These are phyloP conservation scores for Ericerus pela DNA, from an alignment of 1,140 invertebrate species.

Conservation along the genomic window DNA sequence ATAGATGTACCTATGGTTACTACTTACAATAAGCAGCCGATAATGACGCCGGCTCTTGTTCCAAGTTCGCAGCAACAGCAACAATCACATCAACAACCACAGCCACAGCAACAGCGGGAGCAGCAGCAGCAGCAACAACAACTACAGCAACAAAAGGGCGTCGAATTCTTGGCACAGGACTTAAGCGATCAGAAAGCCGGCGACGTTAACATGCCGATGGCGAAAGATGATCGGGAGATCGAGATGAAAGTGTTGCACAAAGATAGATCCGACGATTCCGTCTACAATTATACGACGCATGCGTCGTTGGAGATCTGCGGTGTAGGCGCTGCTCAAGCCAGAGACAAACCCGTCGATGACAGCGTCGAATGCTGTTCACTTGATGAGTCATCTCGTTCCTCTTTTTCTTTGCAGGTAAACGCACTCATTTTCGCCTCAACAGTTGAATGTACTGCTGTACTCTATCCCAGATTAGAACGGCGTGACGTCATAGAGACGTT, in stretches of 20 bases:
- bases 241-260: neutral
- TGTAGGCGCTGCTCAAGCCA: neutral
- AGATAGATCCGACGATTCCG: neutral
- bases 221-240: neutral
- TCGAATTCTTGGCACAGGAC: too few species aligned
- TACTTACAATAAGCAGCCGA: conserved; percentile 7
- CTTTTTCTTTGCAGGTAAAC: conserved; percentile 4
- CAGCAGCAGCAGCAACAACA: too few species aligned
- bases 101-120: too few species aligned
- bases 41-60: neutral
- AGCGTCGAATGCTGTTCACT: neutral
- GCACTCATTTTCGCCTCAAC: too few species aligned
- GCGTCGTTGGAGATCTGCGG: neutral
- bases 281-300: conserved; percentile 5
- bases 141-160: too few species aligned
- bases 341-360: neutral
- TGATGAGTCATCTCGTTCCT: neutral
- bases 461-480: too few species aligned
- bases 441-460: too few species aligned
- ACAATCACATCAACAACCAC: neutral
- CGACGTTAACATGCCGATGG: neutral
- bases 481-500: too few species aligned
- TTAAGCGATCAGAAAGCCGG: too few species aligned
- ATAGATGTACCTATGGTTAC: conserved; percentile 10
- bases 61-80: neutral